Evolutionary conservation across 2,888 invertebrate species (phyloP).

Genomic region (Orchestes rusci): DNA sequence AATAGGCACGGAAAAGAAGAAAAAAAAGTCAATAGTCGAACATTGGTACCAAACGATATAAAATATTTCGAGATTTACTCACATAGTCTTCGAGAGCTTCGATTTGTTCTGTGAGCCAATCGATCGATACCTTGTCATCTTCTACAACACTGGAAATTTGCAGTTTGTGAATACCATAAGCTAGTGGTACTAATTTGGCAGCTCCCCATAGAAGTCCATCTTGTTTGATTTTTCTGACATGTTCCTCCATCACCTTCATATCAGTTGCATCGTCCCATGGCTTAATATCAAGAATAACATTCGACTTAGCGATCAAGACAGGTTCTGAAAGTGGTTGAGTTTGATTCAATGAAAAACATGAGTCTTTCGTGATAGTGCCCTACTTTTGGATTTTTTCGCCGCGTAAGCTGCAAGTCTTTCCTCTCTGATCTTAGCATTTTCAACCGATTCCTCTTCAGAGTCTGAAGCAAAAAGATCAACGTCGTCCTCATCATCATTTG

Average conservation of each 20-base stretch:
- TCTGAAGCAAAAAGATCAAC: constrained; percentile 79
- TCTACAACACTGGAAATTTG: constrained; percentile 90
- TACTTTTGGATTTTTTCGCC: constrained; percentile 86
- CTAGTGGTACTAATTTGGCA: constrained; percentile 83
- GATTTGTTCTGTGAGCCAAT: constrained; percentile 81
- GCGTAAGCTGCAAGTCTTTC: constrained; percentile 83
- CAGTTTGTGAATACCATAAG: constrained; percentile 87
- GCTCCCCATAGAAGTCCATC: constrained; percentile 95
- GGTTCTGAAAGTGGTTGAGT: constrained; percentile 74
- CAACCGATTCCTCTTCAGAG: constrained; percentile 67
- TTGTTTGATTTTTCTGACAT: constrained; percentile 66
- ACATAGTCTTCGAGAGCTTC: constrained; percentile 77
- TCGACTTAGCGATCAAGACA: constrained; percentile 86
- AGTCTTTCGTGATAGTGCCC: too few relatives aligned
- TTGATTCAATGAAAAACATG: too few relatives aligned
- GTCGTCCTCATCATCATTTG: constrained; percentile 48
- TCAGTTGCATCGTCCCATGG: constrained; percentile 93
- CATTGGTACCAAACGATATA: neutral
- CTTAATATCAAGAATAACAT: constrained; percentile 89
- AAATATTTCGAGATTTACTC: constrained; percentile 38
- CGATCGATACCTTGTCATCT: constrained; percentile 91
- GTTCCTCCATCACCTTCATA: constrained; percentile 74
- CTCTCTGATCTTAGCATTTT: constrained; percentile 67
- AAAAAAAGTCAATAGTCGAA: too few relatives aligned
- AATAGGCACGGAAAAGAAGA: too few relatives aligned